Evolutionary conservation across 2,113 vertebrate species (phyloP).

Genomic region (Corythornis cristatus): DNA sequence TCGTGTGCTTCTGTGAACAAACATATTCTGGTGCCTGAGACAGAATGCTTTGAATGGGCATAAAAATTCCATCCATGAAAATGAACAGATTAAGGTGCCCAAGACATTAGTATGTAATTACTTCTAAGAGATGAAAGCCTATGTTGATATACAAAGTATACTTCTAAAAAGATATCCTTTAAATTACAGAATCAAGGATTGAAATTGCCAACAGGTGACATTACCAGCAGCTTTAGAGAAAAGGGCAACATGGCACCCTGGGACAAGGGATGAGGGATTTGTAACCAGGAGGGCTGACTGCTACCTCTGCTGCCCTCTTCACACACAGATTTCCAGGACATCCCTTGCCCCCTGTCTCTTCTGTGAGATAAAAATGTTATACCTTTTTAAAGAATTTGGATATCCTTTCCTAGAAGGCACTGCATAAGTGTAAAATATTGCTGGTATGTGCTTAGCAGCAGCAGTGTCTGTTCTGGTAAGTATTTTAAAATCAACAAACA

Average conservation of each 20-base stretch:
- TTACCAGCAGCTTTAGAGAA: background rate
- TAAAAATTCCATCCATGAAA: background rate
- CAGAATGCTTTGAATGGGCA: background rate
- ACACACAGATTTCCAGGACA: background rate
- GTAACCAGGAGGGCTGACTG: background rate
- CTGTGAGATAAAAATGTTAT: background rate
- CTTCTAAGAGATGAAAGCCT: background rate
- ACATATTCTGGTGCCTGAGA: background rate
- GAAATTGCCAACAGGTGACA: too few species aligned
- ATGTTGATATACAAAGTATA: background rate
- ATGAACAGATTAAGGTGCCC: background rate
- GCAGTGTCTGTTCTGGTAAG: background rate
- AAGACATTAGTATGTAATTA: background rate
- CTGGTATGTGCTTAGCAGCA: background rate
- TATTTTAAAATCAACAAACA: constrained; percentile 21
- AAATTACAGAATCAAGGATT: background rate
- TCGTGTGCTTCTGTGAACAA: background rate
- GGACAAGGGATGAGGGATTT: background rate
- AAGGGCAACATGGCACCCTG: background rate
- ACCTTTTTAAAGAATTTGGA: background rate
- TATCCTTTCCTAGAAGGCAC: background rate
- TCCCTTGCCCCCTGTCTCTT: background rate
- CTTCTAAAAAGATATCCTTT: background rate
- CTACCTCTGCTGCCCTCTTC: background rate
- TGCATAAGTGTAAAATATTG: background rate